Conservation (phyloP, 2,888 invertebrate species). For the Coleophora deauratella region DNA sequence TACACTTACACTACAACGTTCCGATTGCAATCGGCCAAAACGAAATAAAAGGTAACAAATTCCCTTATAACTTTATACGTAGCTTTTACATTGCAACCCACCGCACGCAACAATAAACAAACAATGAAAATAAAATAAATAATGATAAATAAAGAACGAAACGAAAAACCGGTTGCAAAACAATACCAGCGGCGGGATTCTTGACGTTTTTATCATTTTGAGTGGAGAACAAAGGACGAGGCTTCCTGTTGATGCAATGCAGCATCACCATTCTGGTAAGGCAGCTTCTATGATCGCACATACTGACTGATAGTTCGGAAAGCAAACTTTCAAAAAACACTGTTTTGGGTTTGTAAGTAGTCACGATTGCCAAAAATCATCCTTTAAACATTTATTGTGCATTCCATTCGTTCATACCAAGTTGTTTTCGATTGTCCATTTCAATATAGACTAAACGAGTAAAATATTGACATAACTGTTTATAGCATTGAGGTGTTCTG, state of each 20-base stretch:
- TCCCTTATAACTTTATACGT: constrained; percentile 27
- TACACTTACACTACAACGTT: background rate
- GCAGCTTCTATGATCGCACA: constrained; percentile 33
- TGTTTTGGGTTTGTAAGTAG: too few relatives aligned
- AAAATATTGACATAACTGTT: background rate
- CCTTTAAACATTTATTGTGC: too few relatives aligned
- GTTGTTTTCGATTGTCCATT: too few relatives aligned
- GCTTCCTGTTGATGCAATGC: constrained; percentile 60
- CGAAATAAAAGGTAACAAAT: constrained; percentile 9
- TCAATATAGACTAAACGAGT: too few relatives aligned
- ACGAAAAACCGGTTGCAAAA: constrained; percentile 53
- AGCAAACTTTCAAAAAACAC: constrained; percentile 3
- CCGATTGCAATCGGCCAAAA: background rate
- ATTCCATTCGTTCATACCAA: too few relatives aligned
- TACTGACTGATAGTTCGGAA: constrained; percentile 13
- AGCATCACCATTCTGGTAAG: constrained; percentile 68
- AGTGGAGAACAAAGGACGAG: constrained; percentile 66
- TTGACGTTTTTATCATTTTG: constrained; percentile 72
- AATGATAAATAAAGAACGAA: constrained; percentile 10
- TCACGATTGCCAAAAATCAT: too few relatives aligned
- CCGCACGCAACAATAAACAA: constrained; percentile 47
- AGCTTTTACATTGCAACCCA: constrained; percentile 21
- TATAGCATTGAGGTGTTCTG: background rate
- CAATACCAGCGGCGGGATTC: constrained; percentile 61
- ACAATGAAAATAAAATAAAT: constrained; percentile 32